Conservation (phyloP, 2,888 invertebrate genomes). For the Limnephilus marmoratus region DNA sequence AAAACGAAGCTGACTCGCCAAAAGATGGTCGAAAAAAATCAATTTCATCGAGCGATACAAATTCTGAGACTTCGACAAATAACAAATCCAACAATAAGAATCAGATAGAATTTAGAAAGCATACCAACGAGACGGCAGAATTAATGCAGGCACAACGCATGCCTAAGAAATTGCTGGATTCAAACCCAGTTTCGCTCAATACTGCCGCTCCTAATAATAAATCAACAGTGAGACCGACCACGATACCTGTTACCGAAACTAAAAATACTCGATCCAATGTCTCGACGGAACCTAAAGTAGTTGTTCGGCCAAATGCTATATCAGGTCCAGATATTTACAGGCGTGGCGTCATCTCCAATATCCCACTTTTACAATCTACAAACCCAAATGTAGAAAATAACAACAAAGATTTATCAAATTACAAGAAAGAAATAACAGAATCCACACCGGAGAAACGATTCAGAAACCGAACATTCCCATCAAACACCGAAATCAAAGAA, state of each 20-base stretch:
- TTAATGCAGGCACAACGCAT: conserved; percentile 67
- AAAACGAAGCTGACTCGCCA: conserved; percentile 79
- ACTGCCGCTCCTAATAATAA: conserved; percentile 65
- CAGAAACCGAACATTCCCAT: conserved; percentile 75
- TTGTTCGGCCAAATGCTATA: conserved; percentile 67
- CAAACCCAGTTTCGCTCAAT: conserved; percentile 67
- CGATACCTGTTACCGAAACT: conserved; percentile 66
- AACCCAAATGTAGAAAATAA: conserved; percentile 55
- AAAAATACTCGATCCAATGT: conserved; percentile 10
- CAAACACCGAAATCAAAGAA: conserved; percentile 72
- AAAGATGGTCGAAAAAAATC: conserved; percentile 72
- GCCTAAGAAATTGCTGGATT: conserved; percentile 61
- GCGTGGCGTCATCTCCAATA: conserved; percentile 73
- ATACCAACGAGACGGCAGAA: conserved; percentile 67
- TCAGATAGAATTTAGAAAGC: conserved; percentile 64
- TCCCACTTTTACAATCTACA: conserved; percentile 47
- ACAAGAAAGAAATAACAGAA: conserved; percentile 76
- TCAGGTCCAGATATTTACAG: conserved; percentile 75
- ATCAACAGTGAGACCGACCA: conserved; percentile 73
- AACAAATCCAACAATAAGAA: conserved; percentile 60
- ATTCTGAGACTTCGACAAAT: conserved; percentile 26
- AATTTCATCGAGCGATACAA: conserved; percentile 17
- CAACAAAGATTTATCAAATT: conserved; percentile 72
- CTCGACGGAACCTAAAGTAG: neutral
- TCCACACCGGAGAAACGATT: conserved; percentile 76